Evolutionary conservation across 2,888 invertebrate genomes (phyloP).

Genomic region (Steromphala cineraria): DNA sequence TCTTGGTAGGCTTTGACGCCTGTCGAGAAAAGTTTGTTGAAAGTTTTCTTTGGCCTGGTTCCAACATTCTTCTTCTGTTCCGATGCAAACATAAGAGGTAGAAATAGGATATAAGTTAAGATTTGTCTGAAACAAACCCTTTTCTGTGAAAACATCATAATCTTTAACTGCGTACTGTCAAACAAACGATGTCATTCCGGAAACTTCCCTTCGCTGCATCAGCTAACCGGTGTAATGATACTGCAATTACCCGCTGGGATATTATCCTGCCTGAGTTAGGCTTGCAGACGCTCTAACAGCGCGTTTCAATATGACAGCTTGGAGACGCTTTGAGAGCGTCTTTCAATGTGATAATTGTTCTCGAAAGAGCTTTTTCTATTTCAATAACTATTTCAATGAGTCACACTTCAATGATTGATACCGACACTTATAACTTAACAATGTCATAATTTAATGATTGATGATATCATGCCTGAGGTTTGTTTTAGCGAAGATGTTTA

Average conservation of each 20-base stretch:
- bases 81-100: not conserved
- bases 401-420: no score
- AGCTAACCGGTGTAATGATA: not conserved
- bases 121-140: not conserved
- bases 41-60: conserved; percentile 44
- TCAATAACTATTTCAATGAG: no score
- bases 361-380: no score
- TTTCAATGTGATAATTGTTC: no score
- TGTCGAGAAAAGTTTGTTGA: conserved; percentile 66
- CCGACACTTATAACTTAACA: no score
- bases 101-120: not conserved
- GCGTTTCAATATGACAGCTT: not conserved
- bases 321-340: not conserved
- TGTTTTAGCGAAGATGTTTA: no score
- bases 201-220: not conserved
- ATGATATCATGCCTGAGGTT: no score
- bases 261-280: not conserved
- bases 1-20: conserved; percentile 83
- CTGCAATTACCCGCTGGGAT: not conserved
- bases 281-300: not conserved
- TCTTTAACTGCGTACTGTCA: not conserved
- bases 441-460: no score
- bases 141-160: not conserved
- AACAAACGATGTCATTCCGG: not conserved
- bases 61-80: not conserved